Percentiles rank a stretch among this genome's conserved stretches.
Evolutionary conservation across 2,888 invertebrate species (phyloP).

Genomic region (Nephrotoma flavescens): DNA sequence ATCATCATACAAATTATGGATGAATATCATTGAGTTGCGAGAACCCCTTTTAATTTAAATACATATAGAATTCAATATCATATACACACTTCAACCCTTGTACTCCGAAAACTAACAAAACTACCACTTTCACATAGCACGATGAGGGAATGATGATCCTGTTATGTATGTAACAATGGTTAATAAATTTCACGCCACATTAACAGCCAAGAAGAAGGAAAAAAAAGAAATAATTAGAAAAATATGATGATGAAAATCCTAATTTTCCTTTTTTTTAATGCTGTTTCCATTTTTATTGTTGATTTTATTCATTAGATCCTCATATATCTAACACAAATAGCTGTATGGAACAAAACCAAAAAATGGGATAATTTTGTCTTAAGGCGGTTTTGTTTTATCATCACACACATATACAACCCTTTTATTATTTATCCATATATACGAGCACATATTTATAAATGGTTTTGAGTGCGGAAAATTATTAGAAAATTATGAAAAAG

Average conservation of each 20-base stretch:
- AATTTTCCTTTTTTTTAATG: slow-evolving; percentile 3
- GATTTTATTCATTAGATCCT: slow-evolving; percentile 8
- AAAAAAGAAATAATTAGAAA: neutral
- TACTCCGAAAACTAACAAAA: neutral
- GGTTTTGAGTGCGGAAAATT: neutral
- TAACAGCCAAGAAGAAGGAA: slow-evolving; percentile 17
- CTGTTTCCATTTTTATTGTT: slow-evolving; percentile 7
- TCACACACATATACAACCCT: neutral
- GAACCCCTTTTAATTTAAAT: neutral
- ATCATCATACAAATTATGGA: neutral
- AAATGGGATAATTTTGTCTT: slow-evolving; percentile 9
- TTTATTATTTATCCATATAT: neutral
- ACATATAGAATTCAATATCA: neutral
- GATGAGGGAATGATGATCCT: neutral
- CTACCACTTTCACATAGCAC: neutral
- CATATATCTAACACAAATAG: slow-evolving; percentile 5
- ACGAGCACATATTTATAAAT: neutral
- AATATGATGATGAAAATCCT: neutral
- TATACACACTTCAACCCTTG: neutral
- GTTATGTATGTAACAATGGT: neutral
- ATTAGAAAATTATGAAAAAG: neutral
- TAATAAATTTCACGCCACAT: slow-evolving; percentile 22
- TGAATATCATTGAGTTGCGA: neutral
- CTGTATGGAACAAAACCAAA: neutral
- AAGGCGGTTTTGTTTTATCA: slow-evolving; percentile 11